Evolutionary conservation across 2,113 vertebrate species (phyloP).

Genomic region (Actinemys pallida): DNA sequence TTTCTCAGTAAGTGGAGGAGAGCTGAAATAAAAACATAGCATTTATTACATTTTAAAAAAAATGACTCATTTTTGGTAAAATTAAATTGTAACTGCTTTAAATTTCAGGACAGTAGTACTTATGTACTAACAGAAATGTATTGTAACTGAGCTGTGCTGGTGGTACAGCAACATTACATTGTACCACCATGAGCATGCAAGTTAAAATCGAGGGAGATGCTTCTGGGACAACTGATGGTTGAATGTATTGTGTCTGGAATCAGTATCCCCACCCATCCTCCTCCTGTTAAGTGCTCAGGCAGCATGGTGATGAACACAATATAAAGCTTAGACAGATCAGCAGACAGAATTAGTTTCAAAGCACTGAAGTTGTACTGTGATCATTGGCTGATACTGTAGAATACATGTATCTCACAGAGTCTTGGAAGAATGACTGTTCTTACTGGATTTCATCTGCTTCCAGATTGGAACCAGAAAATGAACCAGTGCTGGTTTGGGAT

Average conservation of each 20-base stretch:
- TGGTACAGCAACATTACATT: background rate
- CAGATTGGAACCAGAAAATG: background rate
- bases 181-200: background rate
- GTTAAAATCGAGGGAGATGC: background rate
- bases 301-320: background rate
- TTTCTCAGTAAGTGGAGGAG: slow-evolving; percentile 94
- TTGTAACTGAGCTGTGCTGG: background rate
- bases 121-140: background rate
- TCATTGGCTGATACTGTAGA: background rate
- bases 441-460: background rate
- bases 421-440: background rate
- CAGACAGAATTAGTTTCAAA: background rate
- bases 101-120: background rate
- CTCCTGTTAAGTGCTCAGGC: background rate
- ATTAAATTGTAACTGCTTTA: background rate
- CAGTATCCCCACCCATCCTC: background rate
- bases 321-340: background rate
- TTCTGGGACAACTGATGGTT: background rate
- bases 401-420: background rate
- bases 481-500: background rate
- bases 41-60: background rate
- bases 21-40: slow-evolving; percentile 82
- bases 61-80: background rate
- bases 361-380: background rate
- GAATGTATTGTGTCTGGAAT: accelerated